Evolutionary conservation across 2,888 invertebrate species (phyloP).

Genomic region (Cantharis rustica): DNA sequence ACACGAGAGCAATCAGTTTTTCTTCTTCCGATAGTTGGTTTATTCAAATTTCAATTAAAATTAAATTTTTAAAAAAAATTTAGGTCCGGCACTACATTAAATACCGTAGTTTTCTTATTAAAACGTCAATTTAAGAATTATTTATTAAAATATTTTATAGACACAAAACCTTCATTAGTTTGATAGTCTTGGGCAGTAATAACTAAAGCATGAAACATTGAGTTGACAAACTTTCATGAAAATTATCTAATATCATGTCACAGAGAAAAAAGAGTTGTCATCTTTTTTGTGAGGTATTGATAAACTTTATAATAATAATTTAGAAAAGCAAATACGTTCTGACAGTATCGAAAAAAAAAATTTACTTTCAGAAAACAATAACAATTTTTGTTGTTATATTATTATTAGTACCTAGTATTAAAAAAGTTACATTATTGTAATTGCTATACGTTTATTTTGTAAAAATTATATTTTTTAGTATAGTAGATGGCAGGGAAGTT

Average conservation of each 20-base stretch:
- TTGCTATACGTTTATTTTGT: too few species aligned
- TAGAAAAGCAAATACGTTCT: not conserved
- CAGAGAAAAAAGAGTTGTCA: not conserved
- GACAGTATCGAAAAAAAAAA: not conserved
- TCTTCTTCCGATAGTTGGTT: too few species aligned
- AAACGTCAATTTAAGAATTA: not conserved
- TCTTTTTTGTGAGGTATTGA: not conserved
- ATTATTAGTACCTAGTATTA: not conserved
- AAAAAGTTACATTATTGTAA: too few species aligned
- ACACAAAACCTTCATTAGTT: not conserved
- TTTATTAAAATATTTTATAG: not conserved
- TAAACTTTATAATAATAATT: not conserved
- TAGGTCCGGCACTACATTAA: too few species aligned
- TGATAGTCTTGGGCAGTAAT: not conserved
- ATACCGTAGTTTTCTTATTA: not conserved
- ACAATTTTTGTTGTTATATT: not conserved
- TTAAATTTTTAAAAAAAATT: too few species aligned
- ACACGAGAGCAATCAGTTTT: too few species aligned
- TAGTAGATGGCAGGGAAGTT: too few species aligned
- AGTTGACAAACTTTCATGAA: not conserved
- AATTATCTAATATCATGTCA: not conserved
- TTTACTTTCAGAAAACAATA: not conserved
- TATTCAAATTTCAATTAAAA: too few species aligned
- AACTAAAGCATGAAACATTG: not conserved
- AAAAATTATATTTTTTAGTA: too few species aligned